Evolutionary conservation across 2,888 invertebrate species (phyloP), one percentile per base, ranked within the genome.

Genomic region (Oxycera nigricornis): DNA sequence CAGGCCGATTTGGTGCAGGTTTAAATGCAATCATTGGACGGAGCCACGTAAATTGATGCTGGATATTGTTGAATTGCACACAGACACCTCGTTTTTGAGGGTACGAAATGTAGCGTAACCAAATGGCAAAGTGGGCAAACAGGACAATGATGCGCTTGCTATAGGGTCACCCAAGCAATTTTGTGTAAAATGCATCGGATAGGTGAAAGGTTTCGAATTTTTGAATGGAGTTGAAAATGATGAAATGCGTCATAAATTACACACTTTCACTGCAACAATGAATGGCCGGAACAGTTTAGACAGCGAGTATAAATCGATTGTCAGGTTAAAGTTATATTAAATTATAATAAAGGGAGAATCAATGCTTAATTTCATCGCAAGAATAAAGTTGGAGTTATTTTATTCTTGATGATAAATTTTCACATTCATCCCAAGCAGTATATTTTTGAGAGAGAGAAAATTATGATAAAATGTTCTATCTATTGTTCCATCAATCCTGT

Each of bases 201-300:
- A 70, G 52, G 70, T 70, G 55, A 70, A 70, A 31, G 35, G 70
- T 31, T 52, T 55, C 55, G 30, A 28, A 20, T 52, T 52, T 59
- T 22, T 70, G 70, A 70, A 70, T 70, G 70, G 52, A 70, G 70
- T 55, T 70, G 70, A 55, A 70, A 70, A 70, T 70, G 70, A 55
- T 70, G 70, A 70, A 70, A 70, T 70, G 70, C 55, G 70, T 35
- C 52, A 70, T 70, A 70, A 70, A 70, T 70, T 70, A 70, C 17
- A 52, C 55, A 70, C 70, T 70, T 70, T 70, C 70, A 70, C 70
- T 70, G 55, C 35, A 22, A 70, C 55, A 41, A 46, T 41, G 67
- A 67, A 67, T 26, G 52, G 26, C 46, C 17, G 3, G n/a, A 46
- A 11, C 46, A 46, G 35, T 46, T 46, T 46, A n/a, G 11, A 11